Base-by-base conservation (phyloP, 2,797 vertebrate species). In the Mus caroli region DNA sequence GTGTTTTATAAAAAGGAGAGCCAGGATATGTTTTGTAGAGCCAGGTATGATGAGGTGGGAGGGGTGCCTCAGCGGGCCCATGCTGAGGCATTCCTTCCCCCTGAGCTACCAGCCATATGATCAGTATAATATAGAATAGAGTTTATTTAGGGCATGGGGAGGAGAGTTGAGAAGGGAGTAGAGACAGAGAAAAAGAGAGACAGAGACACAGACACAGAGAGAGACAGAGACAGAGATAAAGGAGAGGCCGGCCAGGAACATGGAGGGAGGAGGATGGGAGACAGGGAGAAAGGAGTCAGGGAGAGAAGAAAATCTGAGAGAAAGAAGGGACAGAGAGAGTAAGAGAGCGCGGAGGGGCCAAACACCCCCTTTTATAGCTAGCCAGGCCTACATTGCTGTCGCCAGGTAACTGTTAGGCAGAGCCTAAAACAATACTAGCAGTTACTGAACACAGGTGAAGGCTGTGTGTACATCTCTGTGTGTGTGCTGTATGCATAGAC, bases 181-280 rank as follows among this genome's bases (percentile, higher is more conserved):
- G 69, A 37, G 8, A 71, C n/a, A 71, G n/a, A 71, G 67, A 37
- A 9, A 19, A 31, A 15, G 12, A 28, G 31, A 34, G 34, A 7
- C 31, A 69, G 64, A 34, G 31, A 69, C 4, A 60, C 58, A 34
- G 64, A 34, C 46, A 46, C 13, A 34, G 28, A 67, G 2, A 34
- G 7, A 19, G 15, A 17, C 0, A 34, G 64, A 67, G 31, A 34
- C 31, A 34, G 64, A 67, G 15, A 17, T 14, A 67, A 17, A 69
- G 17, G 67, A 34, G 67, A 69, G 31, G 28, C 13, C 4, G 14
- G 13, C 64, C 64, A 34, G 64, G 17, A 71, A 71, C 17, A 71
- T 3, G 15, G 7, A 12, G 34, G 13, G 31, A 0, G 1, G 11
- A 26, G 28, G 4, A 31, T 4, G 5, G 31, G 64, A 67, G 64